These are phyloP conservation scores for Oxycera nigricornis DNA, from an alignment of 2,888 invertebrate species.

Conservation along the genomic window DNA sequence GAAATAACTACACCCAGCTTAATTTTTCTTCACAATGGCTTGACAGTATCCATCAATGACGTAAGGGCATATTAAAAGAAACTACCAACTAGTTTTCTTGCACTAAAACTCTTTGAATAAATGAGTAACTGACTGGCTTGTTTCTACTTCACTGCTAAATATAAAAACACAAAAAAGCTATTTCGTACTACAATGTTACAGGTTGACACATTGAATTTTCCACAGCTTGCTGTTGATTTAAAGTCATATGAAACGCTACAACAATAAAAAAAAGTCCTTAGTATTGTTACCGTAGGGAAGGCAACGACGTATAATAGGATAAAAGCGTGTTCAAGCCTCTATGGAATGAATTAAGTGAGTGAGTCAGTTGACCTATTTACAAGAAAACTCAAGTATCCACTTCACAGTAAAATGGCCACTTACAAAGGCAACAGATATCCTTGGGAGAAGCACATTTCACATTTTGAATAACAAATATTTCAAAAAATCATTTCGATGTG, in stretches of 20 bases:
- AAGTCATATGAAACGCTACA: constrained; percentile 5
- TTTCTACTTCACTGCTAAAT: too few species aligned
- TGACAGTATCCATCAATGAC: too few species aligned
- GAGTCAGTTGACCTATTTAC: constrained; percentile 17
- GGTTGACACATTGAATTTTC: background rate
- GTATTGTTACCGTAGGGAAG: constrained; percentile 6
- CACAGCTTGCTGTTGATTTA: background rate
- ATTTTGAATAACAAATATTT: too few species aligned
- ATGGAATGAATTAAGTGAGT: constrained; percentile 4
- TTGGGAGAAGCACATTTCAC: constrained; percentile 3
- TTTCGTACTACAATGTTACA: background rate
- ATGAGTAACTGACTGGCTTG: too few species aligned
- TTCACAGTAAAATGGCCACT: constrained; percentile 22
- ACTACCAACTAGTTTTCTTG: too few species aligned
- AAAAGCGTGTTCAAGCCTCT: background rate
- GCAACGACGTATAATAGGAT: background rate
- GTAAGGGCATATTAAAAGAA: too few species aligned
- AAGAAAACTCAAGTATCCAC: constrained; percentile 4
- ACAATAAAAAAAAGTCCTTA: constrained; percentile 14
- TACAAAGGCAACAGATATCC: constrained; percentile 16
- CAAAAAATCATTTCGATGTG: too few species aligned
- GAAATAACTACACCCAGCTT: too few species aligned
- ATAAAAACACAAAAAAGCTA: too few species aligned
- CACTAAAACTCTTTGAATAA: too few species aligned
- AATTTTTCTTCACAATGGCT: too few species aligned